These are phyloP conservation scores for Grapholita molesta DNA, from an alignment of 1,140 invertebrate species.

Conservation along the genomic window DNA sequence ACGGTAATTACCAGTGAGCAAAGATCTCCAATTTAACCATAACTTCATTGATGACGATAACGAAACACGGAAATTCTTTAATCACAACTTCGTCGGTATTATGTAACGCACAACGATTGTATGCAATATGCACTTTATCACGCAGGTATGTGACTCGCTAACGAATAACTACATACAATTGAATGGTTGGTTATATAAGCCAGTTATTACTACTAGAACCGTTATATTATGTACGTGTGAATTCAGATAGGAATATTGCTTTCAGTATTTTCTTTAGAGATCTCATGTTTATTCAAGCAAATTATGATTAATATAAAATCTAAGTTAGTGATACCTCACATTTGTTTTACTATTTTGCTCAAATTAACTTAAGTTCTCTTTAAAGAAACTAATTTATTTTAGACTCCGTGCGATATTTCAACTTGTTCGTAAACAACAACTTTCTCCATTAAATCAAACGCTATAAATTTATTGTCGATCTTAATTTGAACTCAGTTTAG, in stretches of 20 bases:
- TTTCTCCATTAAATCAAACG: background rate
- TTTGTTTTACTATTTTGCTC: too few species aligned
- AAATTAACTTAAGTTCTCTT: too few species aligned
- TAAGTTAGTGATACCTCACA: background rate
- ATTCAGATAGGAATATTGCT: background rate
- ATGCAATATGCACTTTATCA: background rate
- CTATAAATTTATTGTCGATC: background rate
- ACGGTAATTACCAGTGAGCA: background rate
- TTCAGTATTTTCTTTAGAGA: background rate
- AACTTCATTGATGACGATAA: background rate
- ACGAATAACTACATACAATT: background rate
- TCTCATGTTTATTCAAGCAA: too few species aligned
- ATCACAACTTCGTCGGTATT: background rate
- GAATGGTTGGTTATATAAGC: background rate
- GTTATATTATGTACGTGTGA: background rate
- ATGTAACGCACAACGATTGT: background rate
- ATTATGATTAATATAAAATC: too few species aligned
- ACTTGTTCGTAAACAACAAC: background rate
- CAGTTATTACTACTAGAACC: background rate
- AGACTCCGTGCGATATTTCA: too few species aligned
- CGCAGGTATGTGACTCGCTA: background rate
- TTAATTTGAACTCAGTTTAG: background rate
- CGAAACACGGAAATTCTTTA: background rate
- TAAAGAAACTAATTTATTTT: background rate
- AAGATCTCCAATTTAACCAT: background rate